Evolutionary conservation across 23 tunicate genomes (phyloP), one percentile per base, ranked within the genome.

Genomic region (Trididemnum clinides): DNA sequence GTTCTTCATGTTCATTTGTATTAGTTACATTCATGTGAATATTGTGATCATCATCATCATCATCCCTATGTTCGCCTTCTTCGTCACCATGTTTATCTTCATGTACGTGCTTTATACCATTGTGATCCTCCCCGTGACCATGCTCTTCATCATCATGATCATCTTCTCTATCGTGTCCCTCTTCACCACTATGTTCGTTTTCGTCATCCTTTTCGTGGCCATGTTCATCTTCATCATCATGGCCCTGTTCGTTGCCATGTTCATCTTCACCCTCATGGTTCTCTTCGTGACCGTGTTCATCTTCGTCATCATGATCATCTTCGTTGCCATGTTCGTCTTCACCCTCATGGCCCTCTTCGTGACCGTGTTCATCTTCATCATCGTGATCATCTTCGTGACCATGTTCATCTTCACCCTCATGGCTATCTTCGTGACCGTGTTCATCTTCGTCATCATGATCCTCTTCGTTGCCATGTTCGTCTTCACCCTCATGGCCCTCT

Each of bases 101-200:
- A 3, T 76, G 29, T 19, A 12, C 19, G 21, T 58, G 37, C 4
- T 27, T 19, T 10, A 23, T 26, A 12, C 21, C 37, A 3, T 10
- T 15, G 19, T 80, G 25, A 4, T 32, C 25, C 1, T 12, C n/a
- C 3, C 30, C 12, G 19, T 28, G 19, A 32, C 28, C 76, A 29
- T 80, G 35, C 25, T 83, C 87, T 23, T 82, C 58, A 25, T 82
- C 78, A 25, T 82, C 87, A 64, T 36, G 34, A 1, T 82, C 78
- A 21, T 82, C 87, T 4, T 72, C 71, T 19, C 51, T 54, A 57
- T 72, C 72, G 3, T 51, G 35, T 19, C 51, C 65, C 50, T 51
- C 81, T 33, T 21, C 23, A 44, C 32, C 10, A 25, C 38, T 26
- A 1, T 57, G 12, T 3, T 71, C 31, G 18, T 71, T 50, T 7